Evolutionary conservation across 2,113 vertebrate species (phyloP).

Genomic region (Salvator merianae): DNA sequence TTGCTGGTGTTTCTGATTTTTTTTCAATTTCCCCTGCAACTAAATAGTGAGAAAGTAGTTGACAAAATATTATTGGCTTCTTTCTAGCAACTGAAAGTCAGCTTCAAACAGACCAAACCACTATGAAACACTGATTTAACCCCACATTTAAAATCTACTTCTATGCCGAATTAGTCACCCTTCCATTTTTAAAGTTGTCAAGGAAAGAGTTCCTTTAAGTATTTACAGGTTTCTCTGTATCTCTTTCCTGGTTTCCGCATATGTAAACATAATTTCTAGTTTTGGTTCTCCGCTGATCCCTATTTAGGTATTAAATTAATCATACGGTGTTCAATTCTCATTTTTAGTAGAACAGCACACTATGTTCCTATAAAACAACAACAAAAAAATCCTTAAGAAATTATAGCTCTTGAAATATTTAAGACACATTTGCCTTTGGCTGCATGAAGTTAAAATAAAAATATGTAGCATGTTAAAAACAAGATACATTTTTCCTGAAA

Average conservation of each 20-base stretch:
- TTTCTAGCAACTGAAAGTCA: background rate
- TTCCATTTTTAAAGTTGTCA: background rate
- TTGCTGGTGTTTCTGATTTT: conserved; percentile 66
- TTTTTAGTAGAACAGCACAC: background rate
- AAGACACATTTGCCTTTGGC: background rate
- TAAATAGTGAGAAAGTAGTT: conserved; percentile 73
- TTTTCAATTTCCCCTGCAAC: too few relatives aligned
- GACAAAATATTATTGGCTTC: conserved; percentile 40
- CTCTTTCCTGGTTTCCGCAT: too few relatives aligned
- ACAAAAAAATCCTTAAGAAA: background rate
- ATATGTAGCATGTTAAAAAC: background rate
- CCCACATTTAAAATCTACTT: background rate
- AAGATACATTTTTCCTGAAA: background rate
- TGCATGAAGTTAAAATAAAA: background rate
- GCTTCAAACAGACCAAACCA: background rate
- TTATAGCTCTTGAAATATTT: too few relatives aligned
- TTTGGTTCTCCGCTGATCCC: background rate
- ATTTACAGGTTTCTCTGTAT: too few relatives aligned
- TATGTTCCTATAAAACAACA: background rate
- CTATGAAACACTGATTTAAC: background rate
- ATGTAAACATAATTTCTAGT: background rate
- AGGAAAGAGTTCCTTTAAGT: too few relatives aligned
- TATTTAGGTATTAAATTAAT: background rate
- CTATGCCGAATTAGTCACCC: background rate
- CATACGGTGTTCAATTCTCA: background rate